Percentiles rank a stretch among this genome's conserved stretches.
Evolutionary conservation across 2,888 invertebrate species (phyloP).

Genomic region (Dolichopus griseipennis): DNA sequence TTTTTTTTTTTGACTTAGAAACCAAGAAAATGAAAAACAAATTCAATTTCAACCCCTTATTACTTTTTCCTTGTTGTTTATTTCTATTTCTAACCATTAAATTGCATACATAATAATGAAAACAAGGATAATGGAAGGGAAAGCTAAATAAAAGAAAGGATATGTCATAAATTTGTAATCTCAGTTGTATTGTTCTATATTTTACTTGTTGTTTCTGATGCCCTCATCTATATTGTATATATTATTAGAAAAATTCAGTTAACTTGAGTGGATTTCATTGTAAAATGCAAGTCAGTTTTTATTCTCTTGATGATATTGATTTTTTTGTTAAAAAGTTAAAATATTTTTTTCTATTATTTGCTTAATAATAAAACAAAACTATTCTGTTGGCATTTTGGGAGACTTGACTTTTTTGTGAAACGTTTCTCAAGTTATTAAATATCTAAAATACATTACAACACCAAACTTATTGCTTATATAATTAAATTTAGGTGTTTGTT

Average conservation of each 20-base stretch:
- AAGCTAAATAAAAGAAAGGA: constrained; percentile 5
- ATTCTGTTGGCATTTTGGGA: no score
- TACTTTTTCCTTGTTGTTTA: not conserved
- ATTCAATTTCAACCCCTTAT: not conserved
- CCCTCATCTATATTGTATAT: not conserved
- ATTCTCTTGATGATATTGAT: not conserved
- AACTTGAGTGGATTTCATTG: not conserved
- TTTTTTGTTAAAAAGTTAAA: no score
- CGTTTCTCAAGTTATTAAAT: no score
- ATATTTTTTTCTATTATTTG: no score
- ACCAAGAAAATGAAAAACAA: not conserved
- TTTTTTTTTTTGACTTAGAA: no score
- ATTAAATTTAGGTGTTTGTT: no score
- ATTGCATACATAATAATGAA: not conserved
- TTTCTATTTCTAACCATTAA: not conserved
- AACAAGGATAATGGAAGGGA: not conserved
- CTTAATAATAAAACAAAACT: no score
- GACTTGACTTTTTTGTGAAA: no score
- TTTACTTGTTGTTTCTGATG: not conserved
- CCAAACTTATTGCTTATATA: no score
- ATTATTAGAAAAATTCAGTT: not conserved
- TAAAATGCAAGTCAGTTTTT: not conserved
- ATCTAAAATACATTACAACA: no score
- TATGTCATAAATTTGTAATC: constrained; percentile 11
- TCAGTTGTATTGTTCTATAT: not conserved